These are phyloP conservation scores for Melanotaenia parkinsoni DNA, from an alignment of 2,797 vertebrate species.

Conservation along the genomic window DNA sequence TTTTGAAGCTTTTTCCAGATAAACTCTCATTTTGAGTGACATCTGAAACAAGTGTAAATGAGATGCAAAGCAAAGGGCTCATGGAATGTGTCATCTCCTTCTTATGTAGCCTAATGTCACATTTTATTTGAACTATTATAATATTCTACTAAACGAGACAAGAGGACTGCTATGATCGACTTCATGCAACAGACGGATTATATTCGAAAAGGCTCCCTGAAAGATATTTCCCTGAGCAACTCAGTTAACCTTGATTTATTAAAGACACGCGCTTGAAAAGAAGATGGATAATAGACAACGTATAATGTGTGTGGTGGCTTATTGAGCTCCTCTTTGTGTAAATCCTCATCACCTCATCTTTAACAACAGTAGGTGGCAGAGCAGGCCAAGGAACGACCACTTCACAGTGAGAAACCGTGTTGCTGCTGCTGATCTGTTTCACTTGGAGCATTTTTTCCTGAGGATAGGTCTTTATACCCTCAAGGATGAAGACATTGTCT, in stretches of 20 bases:
- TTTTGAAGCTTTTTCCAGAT: conserved; percentile 11
- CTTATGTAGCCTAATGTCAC: conserved; percentile 1
- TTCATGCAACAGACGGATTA: conserved; percentile 4
- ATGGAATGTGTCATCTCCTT: not conserved
- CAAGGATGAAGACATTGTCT: conserved; percentile 28
- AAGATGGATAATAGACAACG: conserved; percentile 22
- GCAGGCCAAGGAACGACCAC: conserved; percentile 20
- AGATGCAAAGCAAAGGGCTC: conserved; percentile 9
- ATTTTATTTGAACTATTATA: not conserved
- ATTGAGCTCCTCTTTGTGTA: conserved; percentile 18
- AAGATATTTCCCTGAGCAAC: conserved; percentile 37
- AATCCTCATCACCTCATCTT: not conserved
- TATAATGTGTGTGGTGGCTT: conserved; percentile 31
- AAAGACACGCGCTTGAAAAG: conserved; percentile 16
- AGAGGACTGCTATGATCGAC: not conserved
- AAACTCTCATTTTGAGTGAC: too few species aligned
- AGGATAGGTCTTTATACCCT: conserved; percentile 24
- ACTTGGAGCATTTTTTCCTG: conserved; percentile 14
- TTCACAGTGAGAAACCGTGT: not conserved
- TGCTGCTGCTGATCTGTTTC: conserved; percentile 12
- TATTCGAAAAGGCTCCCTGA: not conserved
- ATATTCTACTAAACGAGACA: too few species aligned
- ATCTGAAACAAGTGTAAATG: conserved; percentile 1
- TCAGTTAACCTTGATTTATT: conserved; percentile 49
- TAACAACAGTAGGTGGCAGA: conserved; percentile 59